Percentiles rank a stretch among this genome's conserved stretches.
Conservation (phyloP, 1,140 invertebrate species). For the Papilio machaon region DNA sequence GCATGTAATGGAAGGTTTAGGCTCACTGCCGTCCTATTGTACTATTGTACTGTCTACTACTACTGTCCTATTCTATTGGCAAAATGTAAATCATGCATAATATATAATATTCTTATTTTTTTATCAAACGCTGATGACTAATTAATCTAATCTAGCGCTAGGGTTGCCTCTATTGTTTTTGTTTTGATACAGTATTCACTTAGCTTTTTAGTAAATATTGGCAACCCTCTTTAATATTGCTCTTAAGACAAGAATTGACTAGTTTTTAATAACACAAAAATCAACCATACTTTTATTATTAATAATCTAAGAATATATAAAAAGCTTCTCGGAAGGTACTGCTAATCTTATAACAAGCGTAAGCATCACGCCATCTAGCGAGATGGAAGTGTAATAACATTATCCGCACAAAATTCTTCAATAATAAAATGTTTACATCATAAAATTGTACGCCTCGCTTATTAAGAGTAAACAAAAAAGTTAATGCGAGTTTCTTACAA, state of each 20-base stretch:
- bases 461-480: background rate
- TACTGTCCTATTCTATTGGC: too few species aligned
- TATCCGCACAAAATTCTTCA: background rate
- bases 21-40: too few species aligned
- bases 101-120: too few species aligned
- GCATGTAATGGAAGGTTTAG: too few species aligned
- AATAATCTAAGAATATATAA: background rate
- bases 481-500: background rate
- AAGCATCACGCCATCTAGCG: constrained; percentile 8
- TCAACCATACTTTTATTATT: background rate
- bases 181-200: background rate
- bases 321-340: background rate
- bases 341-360: background rate
- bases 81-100: too few species aligned
- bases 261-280: background rate
- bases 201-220: background rate
- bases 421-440: background rate
- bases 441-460: background rate
- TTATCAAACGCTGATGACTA: background rate
- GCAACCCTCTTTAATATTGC: background rate
- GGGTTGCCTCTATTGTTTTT: background rate
- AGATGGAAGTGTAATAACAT: background rate
- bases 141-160: background rate
- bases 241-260: background rate
- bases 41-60: too few species aligned